Evolutionary conservation across 2,888 invertebrate genomes (phyloP).

Genomic region (Subacronicta megacephala): DNA sequence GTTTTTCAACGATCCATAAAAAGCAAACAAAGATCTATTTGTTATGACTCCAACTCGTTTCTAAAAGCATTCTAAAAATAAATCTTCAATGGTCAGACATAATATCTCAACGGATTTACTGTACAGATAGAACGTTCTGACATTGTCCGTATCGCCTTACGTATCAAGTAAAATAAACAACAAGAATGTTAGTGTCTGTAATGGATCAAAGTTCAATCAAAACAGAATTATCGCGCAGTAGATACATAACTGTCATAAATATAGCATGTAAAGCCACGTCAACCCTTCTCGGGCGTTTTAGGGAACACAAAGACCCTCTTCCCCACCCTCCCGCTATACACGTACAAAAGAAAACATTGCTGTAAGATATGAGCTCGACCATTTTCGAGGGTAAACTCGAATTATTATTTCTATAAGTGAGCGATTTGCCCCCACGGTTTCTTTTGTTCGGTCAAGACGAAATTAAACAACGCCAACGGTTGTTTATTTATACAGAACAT

Average conservation of each 20-base stretch:
- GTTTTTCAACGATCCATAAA: slow-evolving; percentile 30
- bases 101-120: slow-evolving; percentile 14
- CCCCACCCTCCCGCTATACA: slow-evolving; percentile 70
- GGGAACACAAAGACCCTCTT: slow-evolving; percentile 73
- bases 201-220: slow-evolving; percentile 66
- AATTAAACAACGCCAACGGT: slow-evolving; percentile 54
- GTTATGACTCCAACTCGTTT: slow-evolving; percentile 22
- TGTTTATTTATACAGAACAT: slow-evolving; percentile 14
- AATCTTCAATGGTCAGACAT: slow-evolving; percentile 16
- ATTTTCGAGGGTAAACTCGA: slow-evolving; percentile 67
- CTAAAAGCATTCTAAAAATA: slow-evolving; percentile 39
- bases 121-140: slow-evolving; percentile 12
- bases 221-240: slow-evolving; percentile 60
- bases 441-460: slow-evolving; percentile 60
- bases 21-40: slow-evolving; percentile 39
- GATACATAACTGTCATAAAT: slow-evolving; percentile 34
- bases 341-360: slow-evolving; percentile 79
- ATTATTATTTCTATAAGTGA: slow-evolving; percentile 70
- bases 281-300: slow-evolving; percentile 74
- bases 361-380: slow-evolving; percentile 73
- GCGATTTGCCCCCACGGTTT: slow-evolving; percentile 57
- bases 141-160: slow-evolving; percentile 19
- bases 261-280: slow-evolving; percentile 60
- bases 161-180: slow-evolving; percentile 19
- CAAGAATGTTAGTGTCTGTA: slow-evolving; percentile 22